These are phyloP conservation scores for Puffinus mauretanicus DNA, from an alignment of 2,113 vertebrate species.

Conservation along the genomic window DNA sequence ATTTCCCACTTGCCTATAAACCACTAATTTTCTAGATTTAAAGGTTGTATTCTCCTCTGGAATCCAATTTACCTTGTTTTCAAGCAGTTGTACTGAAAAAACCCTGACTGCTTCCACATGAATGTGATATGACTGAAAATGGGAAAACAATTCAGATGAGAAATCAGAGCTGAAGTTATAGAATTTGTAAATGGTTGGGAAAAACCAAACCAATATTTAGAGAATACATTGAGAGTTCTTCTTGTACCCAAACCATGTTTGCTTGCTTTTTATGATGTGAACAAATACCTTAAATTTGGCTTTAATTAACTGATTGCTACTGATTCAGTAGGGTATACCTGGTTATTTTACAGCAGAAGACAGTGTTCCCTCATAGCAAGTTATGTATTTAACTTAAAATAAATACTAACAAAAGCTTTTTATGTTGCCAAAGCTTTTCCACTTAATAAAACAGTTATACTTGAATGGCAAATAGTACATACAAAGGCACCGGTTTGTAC, in stretches of 20 bases:
- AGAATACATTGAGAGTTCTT: background rate
- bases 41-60: background rate
- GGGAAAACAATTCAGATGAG: slow-evolving; percentile 1
- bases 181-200: background rate
- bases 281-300: background rate
- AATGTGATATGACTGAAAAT: slow-evolving; percentile 4
- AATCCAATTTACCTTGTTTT: slow-evolving; percentile 9
- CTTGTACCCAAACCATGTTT: background rate
- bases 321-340: background rate
- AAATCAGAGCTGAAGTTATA: slow-evolving; percentile 5
- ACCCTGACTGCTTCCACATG: background rate
- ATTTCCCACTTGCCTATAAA: background rate
- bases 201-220: background rate
- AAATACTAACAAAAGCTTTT: background rate
- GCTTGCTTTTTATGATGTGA: background rate
- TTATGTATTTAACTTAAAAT: background rate
- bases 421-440: background rate
- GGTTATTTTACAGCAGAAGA: slow-evolving; percentile 11
- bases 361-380: background rate
- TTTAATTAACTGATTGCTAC: background rate
- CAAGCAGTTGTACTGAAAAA: background rate
- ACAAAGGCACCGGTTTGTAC: background rate
- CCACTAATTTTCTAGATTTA: background rate
- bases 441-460: background rate
- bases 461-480: background rate